Percentiles rank a stretch among this genome's conserved stretches.
Conservation (phyloP, 2,113 vertebrate species). For the Tetrax tetrax region DNA sequence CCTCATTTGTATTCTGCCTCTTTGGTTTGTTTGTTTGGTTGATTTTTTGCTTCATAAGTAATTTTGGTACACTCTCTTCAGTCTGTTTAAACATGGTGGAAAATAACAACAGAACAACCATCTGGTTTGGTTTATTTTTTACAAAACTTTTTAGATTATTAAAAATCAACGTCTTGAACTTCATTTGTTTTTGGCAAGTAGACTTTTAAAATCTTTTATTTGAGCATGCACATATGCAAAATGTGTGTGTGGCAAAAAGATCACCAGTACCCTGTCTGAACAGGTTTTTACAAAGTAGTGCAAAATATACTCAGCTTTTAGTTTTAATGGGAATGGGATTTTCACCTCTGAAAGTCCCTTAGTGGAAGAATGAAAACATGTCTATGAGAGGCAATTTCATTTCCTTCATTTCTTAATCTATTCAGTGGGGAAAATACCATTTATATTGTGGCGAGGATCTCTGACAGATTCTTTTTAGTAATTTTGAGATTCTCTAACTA, state of each 20-base stretch:
- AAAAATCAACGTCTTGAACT: background rate
- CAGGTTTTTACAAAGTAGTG: background rate
- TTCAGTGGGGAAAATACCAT: background rate
- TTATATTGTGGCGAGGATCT: background rate
- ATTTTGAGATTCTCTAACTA: background rate
- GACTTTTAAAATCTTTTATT: background rate
- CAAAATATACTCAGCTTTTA: background rate
- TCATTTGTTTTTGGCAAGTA: background rate
- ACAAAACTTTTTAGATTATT: background rate
- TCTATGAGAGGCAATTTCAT: background rate
- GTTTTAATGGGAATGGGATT: background rate
- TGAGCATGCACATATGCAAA: background rate
- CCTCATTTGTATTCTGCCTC: background rate
- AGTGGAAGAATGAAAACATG: background rate
- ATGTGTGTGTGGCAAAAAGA: background rate
- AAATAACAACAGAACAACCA: background rate
- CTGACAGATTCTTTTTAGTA: background rate
- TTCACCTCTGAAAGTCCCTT: background rate
- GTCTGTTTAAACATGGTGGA: background rate
- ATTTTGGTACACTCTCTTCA: background rate
- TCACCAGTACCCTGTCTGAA: background rate
- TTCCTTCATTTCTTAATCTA: background rate
- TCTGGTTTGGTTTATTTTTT: accelerated
- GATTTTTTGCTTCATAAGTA: background rate
- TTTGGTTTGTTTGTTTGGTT: background rate